Base-by-base conservation (phyloP, 2,113 vertebrate species). In the Agapornis roseicollis region DNA sequence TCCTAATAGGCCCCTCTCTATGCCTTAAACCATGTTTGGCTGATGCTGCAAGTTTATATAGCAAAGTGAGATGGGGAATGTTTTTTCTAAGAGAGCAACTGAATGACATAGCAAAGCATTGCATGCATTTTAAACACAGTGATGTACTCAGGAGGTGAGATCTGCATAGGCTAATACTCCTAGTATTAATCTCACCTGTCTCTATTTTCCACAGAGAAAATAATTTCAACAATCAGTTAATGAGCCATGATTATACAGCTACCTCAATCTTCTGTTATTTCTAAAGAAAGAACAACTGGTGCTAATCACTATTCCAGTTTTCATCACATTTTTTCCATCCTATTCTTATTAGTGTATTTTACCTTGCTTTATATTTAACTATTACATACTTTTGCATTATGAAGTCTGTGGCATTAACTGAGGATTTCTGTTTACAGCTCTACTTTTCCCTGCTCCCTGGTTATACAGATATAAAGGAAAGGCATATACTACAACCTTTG, bases 51-150 rank as follows among this genome's bases (percentile, higher is more conserved):
- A n/a, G 95, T 94, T 93, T 79, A 89, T 85, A 56, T 0, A 63
- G 95, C 85, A 77, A 96, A 95, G 88, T 63, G 87, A 96, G 97
- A 94, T 88, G 61, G 0, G 17, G 79, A 22, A 64, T 84, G 61
- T 77, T 97, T 85, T 89, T 33, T 4, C 93, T 91, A 96, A 87
- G 84, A 94, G 94, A 98, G 95, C 66, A 95, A 96, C 70, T 37
- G 94, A 90, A 94, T 94, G 87, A 65, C 85, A 95, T 50, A 94
- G 94, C 78, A 95, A 88, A 97, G 88, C 72, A 80, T 53, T 91
- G 97, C 89, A 74, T 13, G 93, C 55, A 61, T 55, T 93, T 95
- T 91, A 94, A 93, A 96, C 70, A 73, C 85, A 93, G 85, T 44
- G 4, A 8, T 64, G 55, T 35, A 47, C 85, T 93, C 87, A 60